A percentile compares a stretch with the other conserved stretches of the same genome.
phyloP scores from a whole-genome alignment of 2,113 vertebrate genomes.

The Melanotaenia duboulayi region DNA sequence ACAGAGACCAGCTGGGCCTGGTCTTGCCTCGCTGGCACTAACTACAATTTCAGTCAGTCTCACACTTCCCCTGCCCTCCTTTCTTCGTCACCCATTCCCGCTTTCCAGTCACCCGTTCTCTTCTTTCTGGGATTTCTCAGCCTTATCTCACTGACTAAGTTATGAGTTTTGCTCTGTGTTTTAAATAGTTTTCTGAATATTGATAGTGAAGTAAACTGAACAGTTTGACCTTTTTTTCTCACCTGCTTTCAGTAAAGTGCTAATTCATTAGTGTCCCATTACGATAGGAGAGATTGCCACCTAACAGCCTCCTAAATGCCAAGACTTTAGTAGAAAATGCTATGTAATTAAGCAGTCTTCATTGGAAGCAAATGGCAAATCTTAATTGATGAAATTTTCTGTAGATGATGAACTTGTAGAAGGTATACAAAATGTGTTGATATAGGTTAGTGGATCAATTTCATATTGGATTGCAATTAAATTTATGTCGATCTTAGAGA shows the following conservation, averaged over 20 bases:
- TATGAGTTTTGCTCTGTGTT: neutral
- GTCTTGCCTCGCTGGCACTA: slow-evolving; percentile 71
- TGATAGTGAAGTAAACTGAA: slow-evolving; percentile 16
- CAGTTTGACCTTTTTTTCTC: slow-evolving; percentile 53
- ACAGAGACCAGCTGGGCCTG: slow-evolving; percentile 79
- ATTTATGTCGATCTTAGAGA: too few species aligned
- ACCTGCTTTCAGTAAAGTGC: slow-evolving; percentile 48
- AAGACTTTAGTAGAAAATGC: slow-evolving; percentile 17
- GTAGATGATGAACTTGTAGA: neutral
- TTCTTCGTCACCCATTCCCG: neutral
- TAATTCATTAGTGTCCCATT: slow-evolving; percentile 55
- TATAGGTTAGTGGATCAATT: too few species aligned
- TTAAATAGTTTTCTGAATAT: neutral
- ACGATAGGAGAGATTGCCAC: slow-evolving; percentile 29
- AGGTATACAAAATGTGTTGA: too few species aligned
- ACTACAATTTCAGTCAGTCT: slow-evolving; percentile 59
- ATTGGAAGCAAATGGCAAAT: slow-evolving; percentile 10
- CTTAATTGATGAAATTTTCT: neutral
- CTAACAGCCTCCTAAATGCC: slow-evolving; percentile 52
- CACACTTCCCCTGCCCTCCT: slow-evolving; percentile 9
- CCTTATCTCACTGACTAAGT: neutral
- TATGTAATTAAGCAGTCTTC: slow-evolving; percentile 4
- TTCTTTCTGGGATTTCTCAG: neutral
- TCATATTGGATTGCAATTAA: too few species aligned
- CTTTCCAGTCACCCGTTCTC: slow-evolving; percentile 7